phyloP scores from a whole-genome alignment of 2,888 invertebrate genomes.

The Watsonalla binaria region DNA sequence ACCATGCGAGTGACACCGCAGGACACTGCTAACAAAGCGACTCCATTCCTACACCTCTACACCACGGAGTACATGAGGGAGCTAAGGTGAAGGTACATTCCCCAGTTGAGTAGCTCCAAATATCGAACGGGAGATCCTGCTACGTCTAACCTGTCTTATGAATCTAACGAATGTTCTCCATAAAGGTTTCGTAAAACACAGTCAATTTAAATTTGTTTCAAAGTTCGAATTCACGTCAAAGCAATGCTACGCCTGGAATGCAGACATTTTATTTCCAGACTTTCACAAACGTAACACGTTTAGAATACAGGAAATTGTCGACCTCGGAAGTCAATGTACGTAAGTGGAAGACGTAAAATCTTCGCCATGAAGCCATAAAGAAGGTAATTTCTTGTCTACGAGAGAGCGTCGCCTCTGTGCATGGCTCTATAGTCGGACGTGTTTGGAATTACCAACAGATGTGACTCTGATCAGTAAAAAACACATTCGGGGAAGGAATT shows the following conservation, averaged over 20 bases:
- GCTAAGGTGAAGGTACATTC: too few relatives aligned
- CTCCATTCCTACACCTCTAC: too few relatives aligned
- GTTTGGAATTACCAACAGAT: slow-evolving; percentile 43
- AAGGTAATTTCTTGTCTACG: slow-evolving; percentile 64
- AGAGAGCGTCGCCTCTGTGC: slow-evolving; percentile 45
- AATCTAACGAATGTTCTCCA: not conserved
- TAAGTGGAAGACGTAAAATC: slow-evolving; percentile 65
- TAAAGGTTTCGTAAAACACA: not conserved
- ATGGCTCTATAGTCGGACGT: slow-evolving; percentile 50
- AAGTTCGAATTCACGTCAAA: not conserved
- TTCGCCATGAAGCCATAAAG: slow-evolving; percentile 59
- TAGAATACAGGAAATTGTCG: slow-evolving; percentile 50
- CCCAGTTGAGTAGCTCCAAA: too few relatives aligned
- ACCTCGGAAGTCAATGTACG: slow-evolving; percentile 59
- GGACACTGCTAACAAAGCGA: too few relatives aligned
- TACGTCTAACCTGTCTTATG: too few relatives aligned
- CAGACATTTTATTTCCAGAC: slow-evolving; percentile 1
- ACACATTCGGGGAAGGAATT: slow-evolving; percentile 19
- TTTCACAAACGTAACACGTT: slow-evolving; percentile 35
- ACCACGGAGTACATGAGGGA: too few relatives aligned
- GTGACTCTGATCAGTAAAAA: slow-evolving; percentile 17
- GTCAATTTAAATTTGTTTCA: not conserved
- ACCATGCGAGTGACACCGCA: too few relatives aligned
- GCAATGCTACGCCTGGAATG: not conserved
- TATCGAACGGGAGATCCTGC: too few relatives aligned